Evolutionary conservation across 2,797 vertebrate species (phyloP).

Genomic region (Knipowitschia caucasica): DNA sequence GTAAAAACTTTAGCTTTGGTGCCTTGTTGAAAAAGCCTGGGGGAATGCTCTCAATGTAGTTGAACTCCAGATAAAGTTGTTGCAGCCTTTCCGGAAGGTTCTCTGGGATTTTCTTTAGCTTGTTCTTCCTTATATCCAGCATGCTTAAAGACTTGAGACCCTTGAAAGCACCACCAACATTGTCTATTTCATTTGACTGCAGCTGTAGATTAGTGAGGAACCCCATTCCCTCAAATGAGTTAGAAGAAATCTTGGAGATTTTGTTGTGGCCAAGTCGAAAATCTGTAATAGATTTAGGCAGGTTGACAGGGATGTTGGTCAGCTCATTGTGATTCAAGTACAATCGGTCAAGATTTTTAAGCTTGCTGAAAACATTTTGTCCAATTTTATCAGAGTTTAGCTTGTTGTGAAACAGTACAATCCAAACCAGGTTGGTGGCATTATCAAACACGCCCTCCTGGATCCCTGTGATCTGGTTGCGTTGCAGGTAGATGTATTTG

Average conservation of each 20-base stretch:
- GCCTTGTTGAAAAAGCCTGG: constrained; percentile 77
- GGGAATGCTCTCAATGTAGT: constrained; percentile 83
- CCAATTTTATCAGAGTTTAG: constrained; percentile 88
- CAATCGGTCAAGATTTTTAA: constrained; percentile 84
- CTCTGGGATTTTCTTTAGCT: constrained; percentile 80
- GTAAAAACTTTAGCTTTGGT: constrained; percentile 83
- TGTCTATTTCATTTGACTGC: constrained; percentile 83
- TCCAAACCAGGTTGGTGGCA: constrained; percentile 87
- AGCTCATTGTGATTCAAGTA: constrained; percentile 89
- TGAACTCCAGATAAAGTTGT: constrained; percentile 90
- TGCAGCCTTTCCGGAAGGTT: constrained; percentile 79
- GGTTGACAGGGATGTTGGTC: constrained; percentile 80
- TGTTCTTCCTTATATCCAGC: constrained; percentile 88
- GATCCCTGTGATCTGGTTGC: constrained; percentile 87
- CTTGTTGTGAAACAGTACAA: constrained; percentile 87
- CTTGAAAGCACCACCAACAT: constrained; percentile 78
- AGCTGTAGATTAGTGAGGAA: constrained; percentile 83
- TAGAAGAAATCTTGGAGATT: constrained; percentile 78
- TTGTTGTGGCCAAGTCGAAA: constrained; percentile 85
- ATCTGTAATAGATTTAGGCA: constrained; percentile 85
- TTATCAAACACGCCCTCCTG: constrained; percentile 88
- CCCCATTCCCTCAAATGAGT: constrained; percentile 79
- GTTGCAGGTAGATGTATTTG: constrained; percentile 92
- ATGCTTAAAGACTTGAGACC: constrained; percentile 83
- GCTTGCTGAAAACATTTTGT: constrained; percentile 83